Evolutionary conservation across 2,888 invertebrate species (phyloP).

Genomic region (Acrobasis consociella): DNA sequence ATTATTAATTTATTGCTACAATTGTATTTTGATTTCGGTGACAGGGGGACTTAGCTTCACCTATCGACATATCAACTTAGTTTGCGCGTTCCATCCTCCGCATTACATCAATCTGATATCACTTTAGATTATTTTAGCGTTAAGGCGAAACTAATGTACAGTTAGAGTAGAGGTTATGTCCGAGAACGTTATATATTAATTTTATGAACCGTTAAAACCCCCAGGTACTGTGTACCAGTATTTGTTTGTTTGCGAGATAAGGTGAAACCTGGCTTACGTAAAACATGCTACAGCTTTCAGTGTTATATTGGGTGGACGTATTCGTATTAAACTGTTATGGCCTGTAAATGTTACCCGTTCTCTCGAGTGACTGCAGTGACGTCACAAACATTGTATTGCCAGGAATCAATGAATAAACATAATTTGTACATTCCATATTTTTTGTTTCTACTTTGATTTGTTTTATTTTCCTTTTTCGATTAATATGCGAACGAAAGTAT

Average conservation of each 20-base stretch:
- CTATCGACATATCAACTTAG: conserved; percentile 72
- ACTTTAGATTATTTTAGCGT: conserved; percentile 82
- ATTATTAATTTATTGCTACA: conserved; percentile 65
- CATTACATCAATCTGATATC: conserved; percentile 74
- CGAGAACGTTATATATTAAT: conserved; percentile 77
- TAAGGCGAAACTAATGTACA: conserved; percentile 84
- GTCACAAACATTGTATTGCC: conserved; percentile 81
- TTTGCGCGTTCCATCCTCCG: conserved; percentile 70
- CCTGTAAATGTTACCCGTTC: conserved; percentile 49
- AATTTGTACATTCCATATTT: conserved; percentile 92
- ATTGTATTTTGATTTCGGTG: conserved; percentile 61
- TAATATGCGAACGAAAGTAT: conserved; percentile 55
- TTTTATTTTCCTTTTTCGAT: conserved; percentile 77
- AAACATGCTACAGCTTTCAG: conserved; percentile 71
- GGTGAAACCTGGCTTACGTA: conserved; percentile 71
- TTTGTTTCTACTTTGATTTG: conserved; percentile 84
- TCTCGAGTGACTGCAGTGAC: conserved; percentile 45
- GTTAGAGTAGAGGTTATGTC: conserved; percentile 83
- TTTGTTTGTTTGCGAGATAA: conserved; percentile 64
- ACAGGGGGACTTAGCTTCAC: conserved; percentile 61
- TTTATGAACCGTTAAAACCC: conserved; percentile 73
- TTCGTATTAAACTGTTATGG: conserved; percentile 56
- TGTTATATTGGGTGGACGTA: conserved; percentile 72
- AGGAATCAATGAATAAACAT: conserved; percentile 87
- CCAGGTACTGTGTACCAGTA: conserved; percentile 73